Evolutionary conservation across 2,113 vertebrate species (phyloP).

Genomic region (Setophaga kirtlandii): DNA sequence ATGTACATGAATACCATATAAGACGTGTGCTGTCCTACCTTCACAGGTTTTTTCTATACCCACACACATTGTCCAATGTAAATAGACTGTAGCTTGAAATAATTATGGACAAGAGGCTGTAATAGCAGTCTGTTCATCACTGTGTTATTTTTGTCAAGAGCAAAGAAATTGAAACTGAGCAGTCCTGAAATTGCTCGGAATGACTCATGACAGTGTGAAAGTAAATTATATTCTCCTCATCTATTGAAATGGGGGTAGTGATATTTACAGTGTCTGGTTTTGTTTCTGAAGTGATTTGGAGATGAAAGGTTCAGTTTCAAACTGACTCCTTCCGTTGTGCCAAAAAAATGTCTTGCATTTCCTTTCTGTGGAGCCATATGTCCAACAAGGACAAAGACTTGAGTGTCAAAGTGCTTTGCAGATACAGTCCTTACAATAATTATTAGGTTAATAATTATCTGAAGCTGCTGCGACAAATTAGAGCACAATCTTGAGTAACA

Average conservation of each 20-base stretch:
- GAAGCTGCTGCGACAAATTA: not conserved
- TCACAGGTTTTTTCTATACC: not conserved
- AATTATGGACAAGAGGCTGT: not conserved
- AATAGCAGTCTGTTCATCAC: not conserved
- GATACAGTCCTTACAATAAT: not conserved
- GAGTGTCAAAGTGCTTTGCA: not conserved
- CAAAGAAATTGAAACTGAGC: conserved; percentile 6
- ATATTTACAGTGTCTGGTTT: conserved; percentile 12
- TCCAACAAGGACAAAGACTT: not conserved
- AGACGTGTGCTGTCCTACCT: not conserved
- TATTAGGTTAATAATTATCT: not conserved
- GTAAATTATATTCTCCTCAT: conserved; percentile 5
- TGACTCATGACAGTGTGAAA: conserved; percentile 18
- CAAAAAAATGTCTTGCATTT: not conserved
- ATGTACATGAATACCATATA: not conserved
- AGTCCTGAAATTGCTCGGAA: conserved; percentile 23
- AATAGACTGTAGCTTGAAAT: not conserved
- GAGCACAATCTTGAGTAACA: not conserved
- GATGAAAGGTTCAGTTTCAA: not conserved
- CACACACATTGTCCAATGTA: not conserved
- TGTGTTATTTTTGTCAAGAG: not conserved
- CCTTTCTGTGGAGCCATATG: not conserved
- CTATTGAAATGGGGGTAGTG: not conserved
- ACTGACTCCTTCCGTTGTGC: not conserved
- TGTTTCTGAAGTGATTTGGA: conserved; percentile 4